Percentiles rank a stretch among this genome's conserved stretches.
Conservation (phyloP, 2,888 invertebrate species). For the Microctonus aethiopoides region DNA sequence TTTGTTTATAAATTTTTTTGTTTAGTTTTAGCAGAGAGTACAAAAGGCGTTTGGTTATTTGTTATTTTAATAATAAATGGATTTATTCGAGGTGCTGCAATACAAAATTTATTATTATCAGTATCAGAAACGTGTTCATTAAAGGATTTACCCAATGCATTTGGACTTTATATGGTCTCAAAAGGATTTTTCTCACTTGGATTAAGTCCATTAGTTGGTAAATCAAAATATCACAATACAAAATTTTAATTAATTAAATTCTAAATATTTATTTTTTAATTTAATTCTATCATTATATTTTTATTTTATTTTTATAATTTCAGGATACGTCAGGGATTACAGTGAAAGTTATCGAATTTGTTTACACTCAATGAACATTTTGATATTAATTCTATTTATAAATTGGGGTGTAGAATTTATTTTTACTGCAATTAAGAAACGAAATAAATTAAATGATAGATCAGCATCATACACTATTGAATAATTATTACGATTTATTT, state of each 20-base stretch:
- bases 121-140: slow-evolving; percentile 80
- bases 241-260: background rate
- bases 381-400: slow-evolving; percentile 56
- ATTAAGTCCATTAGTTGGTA: slow-evolving; percentile 73
- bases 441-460: background rate
- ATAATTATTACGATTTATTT: too few relatives aligned
- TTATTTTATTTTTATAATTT: slow-evolving; percentile 3
- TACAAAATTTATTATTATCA: slow-evolving; percentile 83
- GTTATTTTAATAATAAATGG: slow-evolving; percentile 80
- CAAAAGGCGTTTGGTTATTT: slow-evolving; percentile 77
- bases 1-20: too few relatives aligned
- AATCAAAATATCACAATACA: slow-evolving; percentile 15
- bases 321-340: slow-evolving; percentile 60
- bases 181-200: slow-evolving; percentile 78
- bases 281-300: background rate
- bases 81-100: slow-evolving; percentile 81
- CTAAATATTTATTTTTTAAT: background rate
- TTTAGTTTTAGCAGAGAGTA: slow-evolving; percentile 80
- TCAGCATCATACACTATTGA: too few relatives aligned
- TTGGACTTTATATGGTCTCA: slow-evolving; percentile 82
- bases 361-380: slow-evolving; percentile 58
- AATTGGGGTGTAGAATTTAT: slow-evolving; percentile 51
- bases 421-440: slow-evolving; percentile 29
- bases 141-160: slow-evolving; percentile 81
- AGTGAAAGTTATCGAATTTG: slow-evolving; percentile 59